Evolutionary conservation across 2,113 vertebrate species (phyloP).

Genomic region (Hylia prasina): DNA sequence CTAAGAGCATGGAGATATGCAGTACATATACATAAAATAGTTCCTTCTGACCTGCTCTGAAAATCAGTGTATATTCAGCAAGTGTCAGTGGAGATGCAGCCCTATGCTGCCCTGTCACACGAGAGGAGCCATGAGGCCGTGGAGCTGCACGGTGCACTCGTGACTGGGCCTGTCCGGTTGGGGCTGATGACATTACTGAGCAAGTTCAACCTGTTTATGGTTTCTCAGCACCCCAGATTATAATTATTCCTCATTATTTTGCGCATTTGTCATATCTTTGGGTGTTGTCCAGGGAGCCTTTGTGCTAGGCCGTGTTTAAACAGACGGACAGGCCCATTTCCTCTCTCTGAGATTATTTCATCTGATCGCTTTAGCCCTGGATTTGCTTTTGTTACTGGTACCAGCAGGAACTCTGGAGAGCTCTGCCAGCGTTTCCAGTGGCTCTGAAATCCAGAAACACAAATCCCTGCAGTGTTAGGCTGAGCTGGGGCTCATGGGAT

Average conservation of each 20-base stretch:
- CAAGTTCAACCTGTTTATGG: slow-evolving; percentile 29
- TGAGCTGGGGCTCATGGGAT: neutral
- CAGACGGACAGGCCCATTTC: neutral
- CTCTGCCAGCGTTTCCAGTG: neutral
- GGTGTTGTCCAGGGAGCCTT: slow-evolving; percentile 8
- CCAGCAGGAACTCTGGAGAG: neutral
- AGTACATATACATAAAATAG: neutral
- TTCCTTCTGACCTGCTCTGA: neutral
- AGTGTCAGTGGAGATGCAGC: neutral
- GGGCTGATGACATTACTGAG: slow-evolving; percentile 2
- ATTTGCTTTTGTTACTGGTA: neutral
- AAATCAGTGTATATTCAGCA: neutral
- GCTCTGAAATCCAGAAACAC: neutral
- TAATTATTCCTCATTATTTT: slow-evolving; percentile 44
- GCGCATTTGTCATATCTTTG: slow-evolving; percentile 10
- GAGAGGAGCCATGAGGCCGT: neutral
- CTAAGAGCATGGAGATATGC: neutral
- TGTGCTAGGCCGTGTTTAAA: neutral
- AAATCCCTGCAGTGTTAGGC: neutral
- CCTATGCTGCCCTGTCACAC: neutral
- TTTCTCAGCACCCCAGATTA: slow-evolving; percentile 15
- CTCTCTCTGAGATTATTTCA: neutral
- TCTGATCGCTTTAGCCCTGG: neutral
- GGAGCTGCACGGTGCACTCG: neutral
- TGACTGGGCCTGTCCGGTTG: neutral